Percentiles rank a stretch among this genome's conserved stretches.
Evolutionary conservation across 2,797 vertebrate species (phyloP).

Genomic region (Tokudaia tokunoshimensis): DNA sequence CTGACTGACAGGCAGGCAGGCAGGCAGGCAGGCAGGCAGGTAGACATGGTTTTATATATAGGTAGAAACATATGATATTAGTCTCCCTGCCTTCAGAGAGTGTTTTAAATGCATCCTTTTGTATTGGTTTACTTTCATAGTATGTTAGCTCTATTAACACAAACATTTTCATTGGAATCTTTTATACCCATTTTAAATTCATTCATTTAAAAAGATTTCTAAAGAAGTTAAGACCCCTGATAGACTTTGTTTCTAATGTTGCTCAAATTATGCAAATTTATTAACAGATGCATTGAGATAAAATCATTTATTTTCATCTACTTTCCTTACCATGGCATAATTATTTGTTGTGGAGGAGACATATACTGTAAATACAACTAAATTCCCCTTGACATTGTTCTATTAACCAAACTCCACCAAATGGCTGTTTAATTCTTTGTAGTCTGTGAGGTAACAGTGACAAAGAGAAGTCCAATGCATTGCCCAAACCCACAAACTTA

Average conservation of each 20-base stretch:
- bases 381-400: not conserved
- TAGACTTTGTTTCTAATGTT: not conserved
- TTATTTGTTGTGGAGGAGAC: not conserved
- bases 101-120: not conserved
- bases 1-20: too few species aligned
- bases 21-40: not conserved
- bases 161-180: constrained; percentile 53
- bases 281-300: not conserved
- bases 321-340: constrained; percentile 4
- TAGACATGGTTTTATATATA: not conserved
- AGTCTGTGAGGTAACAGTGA: not conserved
- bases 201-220: not conserved
- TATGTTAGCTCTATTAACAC: constrained; percentile 8
- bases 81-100: not conserved
- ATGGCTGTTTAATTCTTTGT: not conserved
- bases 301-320: not conserved
- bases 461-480: not conserved
- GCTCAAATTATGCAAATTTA: not conserved
- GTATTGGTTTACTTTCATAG: not conserved
- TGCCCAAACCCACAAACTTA: not conserved
- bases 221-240: not conserved
- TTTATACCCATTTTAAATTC: constrained; percentile 26
- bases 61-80: not conserved
- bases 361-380: not conserved
- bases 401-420: not conserved